These are phyloP conservation scores for Lytechinus pictus DNA, from an alignment of 35 echinoderm and acorn worm species.

Conservation along the genomic window DNA sequence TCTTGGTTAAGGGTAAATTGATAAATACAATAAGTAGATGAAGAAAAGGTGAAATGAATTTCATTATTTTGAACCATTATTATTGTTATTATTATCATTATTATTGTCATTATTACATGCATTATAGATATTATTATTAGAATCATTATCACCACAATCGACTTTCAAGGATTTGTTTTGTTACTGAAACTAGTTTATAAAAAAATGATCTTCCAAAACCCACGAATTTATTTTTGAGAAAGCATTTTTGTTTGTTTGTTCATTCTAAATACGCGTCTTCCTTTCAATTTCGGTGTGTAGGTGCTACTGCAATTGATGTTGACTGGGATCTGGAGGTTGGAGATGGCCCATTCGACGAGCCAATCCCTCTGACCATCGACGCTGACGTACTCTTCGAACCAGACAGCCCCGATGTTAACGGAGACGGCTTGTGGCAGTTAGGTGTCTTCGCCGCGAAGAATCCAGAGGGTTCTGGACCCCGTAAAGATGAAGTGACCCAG, in stretches of 20 bases:
- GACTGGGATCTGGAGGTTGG: constrained; percentile 71
- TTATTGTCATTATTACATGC: no score
- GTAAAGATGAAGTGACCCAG: constrained; percentile 56
- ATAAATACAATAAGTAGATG: no score
- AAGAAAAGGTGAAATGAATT: no score
- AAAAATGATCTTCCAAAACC: neutral
- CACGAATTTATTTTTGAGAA: neutral
- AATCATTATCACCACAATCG: no score
- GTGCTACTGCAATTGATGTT: constrained; percentile 62
- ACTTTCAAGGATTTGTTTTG: no score
- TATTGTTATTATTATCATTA: no score
- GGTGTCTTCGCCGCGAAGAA: constrained; percentile 70
- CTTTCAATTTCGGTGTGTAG: constrained; percentile 13
- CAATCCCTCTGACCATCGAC: constrained; percentile 58
- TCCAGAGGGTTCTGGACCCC: constrained; percentile 66
- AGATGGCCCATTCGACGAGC: constrained; percentile 45
- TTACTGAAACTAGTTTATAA: no score
- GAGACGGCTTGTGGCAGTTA: constrained; percentile 77
- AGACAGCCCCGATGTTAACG: constrained; percentile 66
- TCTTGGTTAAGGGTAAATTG: no score
- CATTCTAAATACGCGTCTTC: neutral
- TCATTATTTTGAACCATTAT: no score
- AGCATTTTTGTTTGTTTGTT: neutral
- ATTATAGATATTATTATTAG: no score
- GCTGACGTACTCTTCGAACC: constrained; percentile 50